Evolutionary conservation across 2,797 vertebrate genomes (phyloP).

Genomic region (Sandelia bainsii): DNA sequence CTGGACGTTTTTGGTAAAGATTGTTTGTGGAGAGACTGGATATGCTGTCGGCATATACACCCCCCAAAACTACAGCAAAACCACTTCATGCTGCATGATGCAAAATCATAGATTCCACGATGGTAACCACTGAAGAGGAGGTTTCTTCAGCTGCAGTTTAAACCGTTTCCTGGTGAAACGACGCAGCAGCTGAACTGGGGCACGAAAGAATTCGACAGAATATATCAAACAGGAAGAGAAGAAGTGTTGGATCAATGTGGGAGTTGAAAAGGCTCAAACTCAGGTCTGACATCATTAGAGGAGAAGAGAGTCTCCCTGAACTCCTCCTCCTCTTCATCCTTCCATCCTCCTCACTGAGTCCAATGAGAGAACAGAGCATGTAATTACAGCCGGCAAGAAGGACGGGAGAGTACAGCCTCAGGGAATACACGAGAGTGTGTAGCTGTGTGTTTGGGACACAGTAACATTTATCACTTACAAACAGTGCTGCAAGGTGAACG

Average conservation of each 20-base stretch:
- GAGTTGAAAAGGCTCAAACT: not conserved
- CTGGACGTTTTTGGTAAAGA: too few species aligned
- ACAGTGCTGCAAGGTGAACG: conserved; percentile 9
- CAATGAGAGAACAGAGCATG: conserved; percentile 43
- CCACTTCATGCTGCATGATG: too few species aligned
- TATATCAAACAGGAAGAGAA: not conserved
- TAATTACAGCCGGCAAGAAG: conserved; percentile 72
- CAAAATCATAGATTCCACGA: too few species aligned
- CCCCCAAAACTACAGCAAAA: too few species aligned
- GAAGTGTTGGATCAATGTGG: conserved; percentile 1
- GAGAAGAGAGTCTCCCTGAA: conserved; percentile 4
- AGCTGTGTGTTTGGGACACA: not conserved
- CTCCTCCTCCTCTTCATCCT: conserved; percentile 19
- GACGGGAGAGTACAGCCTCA: conserved; percentile 46
- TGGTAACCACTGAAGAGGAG: too few species aligned
- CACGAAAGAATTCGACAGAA: not conserved
- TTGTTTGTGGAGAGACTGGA: too few species aligned
- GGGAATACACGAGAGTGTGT: conserved; percentile 28
- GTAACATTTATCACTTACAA: not conserved
- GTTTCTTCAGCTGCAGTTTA: too few species aligned
- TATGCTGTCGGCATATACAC: too few species aligned
- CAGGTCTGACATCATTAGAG: conserved; percentile 24
- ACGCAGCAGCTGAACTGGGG: not conserved
- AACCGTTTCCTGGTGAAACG: too few species aligned
- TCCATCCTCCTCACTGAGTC: conserved; percentile 7